Conservation (phyloP, 2,113 vertebrate genomes). For the Aleadryas rufinucha region DNA sequence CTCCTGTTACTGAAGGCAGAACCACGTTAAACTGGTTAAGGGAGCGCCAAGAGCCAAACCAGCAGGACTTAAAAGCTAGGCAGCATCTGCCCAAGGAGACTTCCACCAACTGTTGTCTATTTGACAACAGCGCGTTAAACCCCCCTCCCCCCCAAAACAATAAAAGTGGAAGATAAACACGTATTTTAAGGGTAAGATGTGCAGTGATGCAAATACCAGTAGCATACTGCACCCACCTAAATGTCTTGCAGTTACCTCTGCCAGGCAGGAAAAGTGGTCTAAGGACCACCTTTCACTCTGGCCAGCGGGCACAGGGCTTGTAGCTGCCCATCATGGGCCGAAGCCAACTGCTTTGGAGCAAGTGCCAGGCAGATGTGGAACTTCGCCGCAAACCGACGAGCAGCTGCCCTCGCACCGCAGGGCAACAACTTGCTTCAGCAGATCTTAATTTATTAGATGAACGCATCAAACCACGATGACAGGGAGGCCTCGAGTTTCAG, state of each 20-base stretch:
- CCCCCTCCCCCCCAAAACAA: no score
- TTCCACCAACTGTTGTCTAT: neutral
- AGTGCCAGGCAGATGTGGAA: accelerated
- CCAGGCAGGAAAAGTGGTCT: neutral
- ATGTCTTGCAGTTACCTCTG: neutral
- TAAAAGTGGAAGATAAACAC: neutral
- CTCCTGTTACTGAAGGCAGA: neutral
- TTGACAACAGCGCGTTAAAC: no score
- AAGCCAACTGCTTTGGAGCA: neutral
- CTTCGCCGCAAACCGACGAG: neutral
- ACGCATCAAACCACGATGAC: accelerated
- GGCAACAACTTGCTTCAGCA: neutral
- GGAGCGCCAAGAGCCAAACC: neutral
- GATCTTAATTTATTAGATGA: accelerated
- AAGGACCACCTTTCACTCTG: neutral
- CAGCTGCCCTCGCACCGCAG: neutral
- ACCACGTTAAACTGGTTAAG: neutral
- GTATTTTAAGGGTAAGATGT: neutral
- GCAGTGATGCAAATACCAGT: neutral
- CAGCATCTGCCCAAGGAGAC: neutral
- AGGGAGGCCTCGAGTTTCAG: neutral
- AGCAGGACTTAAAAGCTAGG: neutral
- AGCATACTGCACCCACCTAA: no score
- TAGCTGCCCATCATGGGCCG: neutral
- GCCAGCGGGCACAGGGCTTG: no score